Conservation (phyloP, 1,140 invertebrate genomes). For the Oryctes rhinoceros region DNA sequence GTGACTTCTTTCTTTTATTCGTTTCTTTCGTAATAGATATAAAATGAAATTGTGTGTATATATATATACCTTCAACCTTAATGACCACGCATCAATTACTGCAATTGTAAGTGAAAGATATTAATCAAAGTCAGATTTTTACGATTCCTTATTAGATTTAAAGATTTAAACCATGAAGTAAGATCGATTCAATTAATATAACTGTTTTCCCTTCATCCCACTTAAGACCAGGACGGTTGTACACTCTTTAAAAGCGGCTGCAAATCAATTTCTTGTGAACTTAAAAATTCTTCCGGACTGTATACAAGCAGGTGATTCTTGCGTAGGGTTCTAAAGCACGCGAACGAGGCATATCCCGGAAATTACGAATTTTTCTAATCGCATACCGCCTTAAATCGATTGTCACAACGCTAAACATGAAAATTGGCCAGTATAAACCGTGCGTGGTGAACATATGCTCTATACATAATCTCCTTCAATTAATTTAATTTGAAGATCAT, state of each 20-base stretch:
- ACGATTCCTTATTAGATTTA: no score
- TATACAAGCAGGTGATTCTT: not conserved
- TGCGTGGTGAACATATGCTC: not conserved
- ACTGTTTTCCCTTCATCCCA: no score
- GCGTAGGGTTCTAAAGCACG: not conserved
- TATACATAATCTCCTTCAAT: no score
- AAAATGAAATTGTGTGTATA: not conserved
- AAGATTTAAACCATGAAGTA: not conserved
- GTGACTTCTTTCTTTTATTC: constrained; percentile 18
- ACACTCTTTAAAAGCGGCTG: no score
- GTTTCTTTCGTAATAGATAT: constrained; percentile 7
- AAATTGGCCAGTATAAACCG: not conserved
- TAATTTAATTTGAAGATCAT: no score
- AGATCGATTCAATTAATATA: no score
- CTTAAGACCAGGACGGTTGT: no score
- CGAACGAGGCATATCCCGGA: not conserved
- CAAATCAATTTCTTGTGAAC: not conserved
- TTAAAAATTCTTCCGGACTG: not conserved
- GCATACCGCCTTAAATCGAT: not conserved
- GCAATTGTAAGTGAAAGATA: constrained; percentile 10
- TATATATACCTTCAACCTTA: not conserved
- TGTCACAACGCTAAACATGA: not conserved
- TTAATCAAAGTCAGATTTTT: constrained; percentile 21
- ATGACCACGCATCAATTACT: constrained; percentile 19
- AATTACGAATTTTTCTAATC: constrained; percentile 7